These are phyloP conservation scores for Sarcophaga variegata DNA, from an alignment of 2,888 invertebrate genomes.

Conservation along the genomic window DNA sequence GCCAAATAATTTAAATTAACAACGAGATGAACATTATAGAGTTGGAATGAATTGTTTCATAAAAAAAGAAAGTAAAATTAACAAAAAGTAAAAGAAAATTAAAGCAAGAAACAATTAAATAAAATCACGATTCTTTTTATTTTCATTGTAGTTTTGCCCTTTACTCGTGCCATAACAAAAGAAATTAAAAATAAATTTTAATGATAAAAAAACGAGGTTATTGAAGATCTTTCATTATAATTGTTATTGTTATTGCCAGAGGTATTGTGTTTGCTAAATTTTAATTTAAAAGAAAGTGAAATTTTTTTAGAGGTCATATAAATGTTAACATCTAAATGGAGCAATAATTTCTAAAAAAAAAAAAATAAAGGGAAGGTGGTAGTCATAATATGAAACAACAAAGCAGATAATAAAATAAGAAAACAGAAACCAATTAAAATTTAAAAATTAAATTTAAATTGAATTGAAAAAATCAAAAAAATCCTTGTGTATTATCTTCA, in stretches of 20 bases:
- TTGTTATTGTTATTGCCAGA: not conserved
- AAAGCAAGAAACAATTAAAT: conserved; percentile 53
- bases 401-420: not conserved
- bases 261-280: not conserved
- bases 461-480: too few species aligned
- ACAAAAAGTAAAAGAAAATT: not conserved
- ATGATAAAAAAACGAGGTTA: conserved; percentile 10
- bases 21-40: conserved; percentile 21
- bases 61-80: conserved; percentile 52
- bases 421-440: not conserved
- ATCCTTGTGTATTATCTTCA: too few species aligned
- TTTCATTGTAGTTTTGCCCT: not conserved
- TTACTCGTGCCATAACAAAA: conserved; percentile 19
- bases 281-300: conserved; percentile 22
- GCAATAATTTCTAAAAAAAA: not conserved
- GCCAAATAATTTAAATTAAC: not conserved
- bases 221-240: not conserved
- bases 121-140: conserved; percentile 46
- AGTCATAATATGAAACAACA: not conserved
- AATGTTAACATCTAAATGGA: not conserved
- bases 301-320: conserved; percentile 1
- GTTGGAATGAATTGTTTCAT: conserved; percentile 18
- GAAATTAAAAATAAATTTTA: conserved; percentile 50
- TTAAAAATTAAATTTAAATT: conserved; percentile 5
- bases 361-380: not conserved